Base-by-base conservation (phyloP, 2,113 vertebrate species). In the Otolemur garnettii region DNA sequence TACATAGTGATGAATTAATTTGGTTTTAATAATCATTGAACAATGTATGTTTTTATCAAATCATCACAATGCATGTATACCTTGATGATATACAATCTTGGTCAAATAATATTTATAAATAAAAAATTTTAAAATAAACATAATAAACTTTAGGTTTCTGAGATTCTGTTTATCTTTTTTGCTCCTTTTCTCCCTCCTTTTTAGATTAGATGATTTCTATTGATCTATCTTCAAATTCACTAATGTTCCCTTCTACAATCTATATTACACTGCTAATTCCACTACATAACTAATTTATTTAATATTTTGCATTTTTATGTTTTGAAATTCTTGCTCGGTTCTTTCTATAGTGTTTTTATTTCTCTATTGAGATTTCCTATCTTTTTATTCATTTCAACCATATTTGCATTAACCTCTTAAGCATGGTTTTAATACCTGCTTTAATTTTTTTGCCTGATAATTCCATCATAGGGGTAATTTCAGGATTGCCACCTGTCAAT, bases 391-490 rank as follows among this genome's bases (percentile, higher is more conserved):
- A 90, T 87, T 77, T 83, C 24, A 64, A 78, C 19, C 21, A 50
- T 55, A 82, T 93, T 87, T 93, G 71, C 55, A 85, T 91, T 93
- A 68, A 64, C 9, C 45, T 93, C 28, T 78, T 74, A 42, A 69
- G 21, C 10, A 75, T 18, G 62, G 1, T 64, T 93, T 26, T 68
- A 75, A 60, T 53, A 82, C 30, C 21, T 95, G 26, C 59, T 87
- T 91, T 86, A 62, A 59, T 50, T 78, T 78, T 82, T 53, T 50
- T 82, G 28, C 19, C 33, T 77, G 45, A 83, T 60, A 84, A 83
- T 81, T 95, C 22, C 9, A 93, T 83, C 50, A 79, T 91, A 17
- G 42, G 7, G 0, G 15, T 79, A 17, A 83, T 60, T 88, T 55
- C 33, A 85, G 28, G 53, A 66, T 79, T 84, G 14, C 24, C 18